Evolutionary conservation across 2,113 vertebrate genomes (phyloP).

Genomic region (Toxotes chatareus): DNA sequence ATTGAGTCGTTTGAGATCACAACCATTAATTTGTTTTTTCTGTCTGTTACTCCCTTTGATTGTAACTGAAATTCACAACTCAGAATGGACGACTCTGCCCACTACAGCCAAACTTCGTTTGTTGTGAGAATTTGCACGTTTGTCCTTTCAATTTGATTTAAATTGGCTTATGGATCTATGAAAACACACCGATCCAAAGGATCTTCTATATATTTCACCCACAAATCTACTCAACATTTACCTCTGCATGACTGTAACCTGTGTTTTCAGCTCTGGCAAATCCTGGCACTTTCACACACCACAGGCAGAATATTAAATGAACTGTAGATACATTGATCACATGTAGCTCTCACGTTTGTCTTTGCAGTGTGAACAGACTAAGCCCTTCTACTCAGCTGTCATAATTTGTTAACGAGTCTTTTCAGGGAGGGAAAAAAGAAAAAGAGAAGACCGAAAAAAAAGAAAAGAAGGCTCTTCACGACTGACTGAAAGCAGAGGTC

Average conservation of each 20-base stretch:
- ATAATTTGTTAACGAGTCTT: slow-evolving; percentile 89
- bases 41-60: not conserved
- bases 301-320: slow-evolving; percentile 62
- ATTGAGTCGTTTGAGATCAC: too few relatives aligned
- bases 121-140: not conserved
- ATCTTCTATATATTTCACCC: not conserved
- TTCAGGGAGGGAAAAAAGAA: slow-evolving; percentile 79
- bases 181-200: not conserved
- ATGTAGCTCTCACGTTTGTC: slow-evolving; percentile 78
- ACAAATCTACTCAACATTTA: slow-evolving; percentile 1
- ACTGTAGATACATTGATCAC: slow-evolving; percentile 75
- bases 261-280: slow-evolving; percentile 30
- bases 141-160: not conserved
- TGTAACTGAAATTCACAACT: not conserved
- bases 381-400: slow-evolving; percentile 86
- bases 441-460: slow-evolving; percentile 73
- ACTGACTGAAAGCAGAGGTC: slow-evolving; percentile 84
- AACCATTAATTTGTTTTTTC: too few relatives aligned
- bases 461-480: slow-evolving; percentile 80
- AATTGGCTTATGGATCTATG: not conserved
- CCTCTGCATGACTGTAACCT: slow-evolving; percentile 42
- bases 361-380: slow-evolving; percentile 81
- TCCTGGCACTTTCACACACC: slow-evolving; percentile 53
- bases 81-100: not conserved
- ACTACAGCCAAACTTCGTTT: not conserved